Conservation (phyloP, 35 echinoderm and acorn worm genomes). For the Stichopus chloronotus region DNA sequence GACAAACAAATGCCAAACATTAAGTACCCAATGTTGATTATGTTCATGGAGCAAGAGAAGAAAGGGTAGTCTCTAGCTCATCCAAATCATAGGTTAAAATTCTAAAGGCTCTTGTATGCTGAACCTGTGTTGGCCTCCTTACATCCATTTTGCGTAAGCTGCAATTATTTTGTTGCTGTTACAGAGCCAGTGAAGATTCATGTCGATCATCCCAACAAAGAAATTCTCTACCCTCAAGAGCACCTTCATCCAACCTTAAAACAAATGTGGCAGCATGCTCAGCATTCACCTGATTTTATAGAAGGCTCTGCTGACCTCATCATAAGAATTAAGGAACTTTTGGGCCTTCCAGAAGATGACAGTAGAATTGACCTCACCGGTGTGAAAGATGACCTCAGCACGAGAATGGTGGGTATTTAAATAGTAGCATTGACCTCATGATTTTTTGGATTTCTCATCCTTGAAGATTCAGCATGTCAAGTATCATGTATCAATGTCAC, state of each 20-base stretch:
- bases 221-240: conserved; percentile 85
- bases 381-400: conserved; percentile 68
- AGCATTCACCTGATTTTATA: conserved; percentile 29
- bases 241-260: conserved; percentile 50
- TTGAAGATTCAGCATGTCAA: neutral
- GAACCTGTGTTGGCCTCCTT: too few species aligned
- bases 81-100: too few species aligned
- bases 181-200: conserved; percentile 67
- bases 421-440: neutral
- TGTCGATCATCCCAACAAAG: conserved; percentile 60
- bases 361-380: conserved; percentile 61
- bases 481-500: neutral
- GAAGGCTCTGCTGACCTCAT: conserved; percentile 61
- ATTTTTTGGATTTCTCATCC: neutral
- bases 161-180: neutral
- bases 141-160: too few species aligned
- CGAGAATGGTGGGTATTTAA: conserved; percentile 65
- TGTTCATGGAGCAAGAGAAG: too few species aligned
- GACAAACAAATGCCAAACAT: too few species aligned
- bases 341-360: conserved; percentile 58
- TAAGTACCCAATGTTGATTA: too few species aligned
- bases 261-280: conserved; percentile 9
- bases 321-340: conserved; percentile 50
- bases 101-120: too few species aligned
- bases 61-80: too few species aligned